Conservation (phyloP, 2,888 invertebrate genomes). For the Epicampocera succincta region DNA sequence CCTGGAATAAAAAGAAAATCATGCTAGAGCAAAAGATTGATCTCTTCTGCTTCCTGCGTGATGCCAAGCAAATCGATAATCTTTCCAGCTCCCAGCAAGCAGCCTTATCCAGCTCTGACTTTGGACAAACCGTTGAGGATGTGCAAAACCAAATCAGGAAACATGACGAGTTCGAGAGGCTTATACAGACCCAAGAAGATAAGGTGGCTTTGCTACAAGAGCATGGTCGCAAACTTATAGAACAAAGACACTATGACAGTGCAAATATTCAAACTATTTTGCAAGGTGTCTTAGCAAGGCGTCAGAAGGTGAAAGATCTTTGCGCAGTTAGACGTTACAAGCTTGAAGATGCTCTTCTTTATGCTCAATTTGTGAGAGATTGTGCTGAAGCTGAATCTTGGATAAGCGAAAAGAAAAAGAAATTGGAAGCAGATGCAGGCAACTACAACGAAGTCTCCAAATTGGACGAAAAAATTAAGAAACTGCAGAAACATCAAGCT, state of each 20-base stretch:
- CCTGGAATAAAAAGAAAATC: conserved; percentile 94
- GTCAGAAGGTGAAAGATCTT: conserved; percentile 85
- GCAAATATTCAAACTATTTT: conserved; percentile 89
- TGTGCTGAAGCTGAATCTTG: conserved; percentile 94
- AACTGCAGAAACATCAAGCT: conserved; percentile 96
- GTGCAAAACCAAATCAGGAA: conserved; percentile 94
- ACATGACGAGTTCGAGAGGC: conserved; percentile 96
- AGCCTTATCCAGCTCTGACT: conserved; percentile 86
- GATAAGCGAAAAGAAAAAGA: conserved; percentile 95
- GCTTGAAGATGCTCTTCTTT: conserved; percentile 90
- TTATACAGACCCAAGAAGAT: conserved; percentile 93
- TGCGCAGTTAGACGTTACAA: conserved; percentile 86
- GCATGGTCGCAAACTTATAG: conserved; percentile 92
- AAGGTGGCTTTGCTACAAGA: conserved; percentile 90
- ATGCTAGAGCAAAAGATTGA: conserved; percentile 95
- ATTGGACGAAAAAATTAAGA: conserved; percentile 97
- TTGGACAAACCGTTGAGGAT: conserved; percentile 91
- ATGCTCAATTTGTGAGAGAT: conserved; percentile 95
- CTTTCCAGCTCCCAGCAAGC: conserved; percentile 94
- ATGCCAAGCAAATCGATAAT: conserved; percentile 95
- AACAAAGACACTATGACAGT: conserved; percentile 95
- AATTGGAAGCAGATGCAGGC: conserved; percentile 89
- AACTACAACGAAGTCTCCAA: conserved; percentile 86
- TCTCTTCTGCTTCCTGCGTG: conserved; percentile 95
- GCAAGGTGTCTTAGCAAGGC: conserved; percentile 87